Conservation (phyloP, 2,888 invertebrate genomes). For the Teleiodes luculella region DNA sequence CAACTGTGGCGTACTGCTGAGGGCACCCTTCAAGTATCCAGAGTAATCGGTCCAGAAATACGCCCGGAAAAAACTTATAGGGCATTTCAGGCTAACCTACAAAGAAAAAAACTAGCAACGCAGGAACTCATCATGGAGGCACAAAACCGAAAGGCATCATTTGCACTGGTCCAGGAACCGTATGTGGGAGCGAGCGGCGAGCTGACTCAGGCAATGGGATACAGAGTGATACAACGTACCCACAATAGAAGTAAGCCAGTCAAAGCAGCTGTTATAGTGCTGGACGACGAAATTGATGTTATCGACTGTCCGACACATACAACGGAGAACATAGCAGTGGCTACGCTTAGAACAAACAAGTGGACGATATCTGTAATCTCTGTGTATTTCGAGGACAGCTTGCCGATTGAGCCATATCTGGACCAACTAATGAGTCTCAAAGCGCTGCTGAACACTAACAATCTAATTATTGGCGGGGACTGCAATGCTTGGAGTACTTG, state of each 20-base stretch:
- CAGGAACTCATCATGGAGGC: conserved; percentile 18
- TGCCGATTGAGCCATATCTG: conserved; percentile 8
- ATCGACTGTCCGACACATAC: background rate
- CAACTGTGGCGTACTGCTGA: too few species aligned
- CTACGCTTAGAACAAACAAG: background rate
- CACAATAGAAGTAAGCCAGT: background rate
- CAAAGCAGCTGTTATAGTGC: conserved; percentile 17
- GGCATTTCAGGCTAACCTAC: conserved; percentile 17
- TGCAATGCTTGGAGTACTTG: conserved; percentile 10
- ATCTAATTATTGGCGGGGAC: background rate
- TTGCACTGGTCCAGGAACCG: conserved; percentile 22
- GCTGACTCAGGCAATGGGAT: background rate
- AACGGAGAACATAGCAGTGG: background rate
- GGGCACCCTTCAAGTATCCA: background rate
- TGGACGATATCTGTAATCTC: background rate
- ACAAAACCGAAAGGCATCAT: background rate
- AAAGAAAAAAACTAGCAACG: conserved; percentile 15
- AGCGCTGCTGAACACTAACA: background rate
- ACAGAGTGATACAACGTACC: conserved; percentile 10
- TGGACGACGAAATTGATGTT: background rate
- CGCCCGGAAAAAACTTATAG: background rate
- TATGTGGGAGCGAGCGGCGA: conserved; percentile 5
- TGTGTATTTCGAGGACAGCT: conserved; percentile 1
- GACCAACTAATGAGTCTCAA: background rate
- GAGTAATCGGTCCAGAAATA: background rate